Evolutionary conservation across 1,140 invertebrate species (phyloP).

Genomic region (Micrasema longulum): DNA sequence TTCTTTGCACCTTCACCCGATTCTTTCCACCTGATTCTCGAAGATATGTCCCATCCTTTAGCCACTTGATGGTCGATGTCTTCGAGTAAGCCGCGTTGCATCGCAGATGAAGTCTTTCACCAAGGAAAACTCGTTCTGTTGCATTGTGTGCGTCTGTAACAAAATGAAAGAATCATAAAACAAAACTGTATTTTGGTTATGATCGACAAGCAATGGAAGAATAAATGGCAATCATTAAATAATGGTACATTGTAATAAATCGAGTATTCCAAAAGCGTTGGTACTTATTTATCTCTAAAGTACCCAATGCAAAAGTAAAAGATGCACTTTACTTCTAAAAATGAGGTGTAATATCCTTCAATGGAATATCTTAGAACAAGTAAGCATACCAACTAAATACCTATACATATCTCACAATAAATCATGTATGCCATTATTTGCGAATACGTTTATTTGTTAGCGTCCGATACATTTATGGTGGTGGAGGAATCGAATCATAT

Average conservation of each 20-base stretch:
- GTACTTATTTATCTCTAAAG: too few species aligned
- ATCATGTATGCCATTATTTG: too few species aligned
- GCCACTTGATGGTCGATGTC: constrained; percentile 45
- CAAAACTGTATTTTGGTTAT: neutral
- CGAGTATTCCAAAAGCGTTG: too few species aligned
- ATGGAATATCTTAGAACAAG: neutral
- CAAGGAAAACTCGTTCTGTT: constrained; percentile 24
- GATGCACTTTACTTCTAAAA: neutral
- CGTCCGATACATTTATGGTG: too few species aligned
- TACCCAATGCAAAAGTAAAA: neutral
- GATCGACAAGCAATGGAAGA: too few species aligned
- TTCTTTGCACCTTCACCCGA: constrained; percentile 43
- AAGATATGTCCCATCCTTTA: constrained; percentile 40
- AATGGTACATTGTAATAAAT: neutral
- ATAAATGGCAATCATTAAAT: neutral
- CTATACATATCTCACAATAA: neutral
- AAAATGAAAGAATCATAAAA: constrained; percentile 18
- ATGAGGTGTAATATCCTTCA: neutral
- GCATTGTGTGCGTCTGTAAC: constrained; percentile 44
- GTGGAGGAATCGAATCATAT: too few species aligned
- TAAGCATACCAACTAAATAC: neutral
- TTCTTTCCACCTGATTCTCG: constrained; percentile 27
- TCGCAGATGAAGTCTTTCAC: constrained; percentile 40
- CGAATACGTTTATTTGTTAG: too few species aligned
- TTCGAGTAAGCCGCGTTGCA: constrained; percentile 35